A percentile compares a stretch with the other conserved stretches of the same genome.
These are phyloP conservation scores for Agonopterix heracliana DNA, from an alignment of 2,888 invertebrate species.

Conservation along the genomic window DNA sequence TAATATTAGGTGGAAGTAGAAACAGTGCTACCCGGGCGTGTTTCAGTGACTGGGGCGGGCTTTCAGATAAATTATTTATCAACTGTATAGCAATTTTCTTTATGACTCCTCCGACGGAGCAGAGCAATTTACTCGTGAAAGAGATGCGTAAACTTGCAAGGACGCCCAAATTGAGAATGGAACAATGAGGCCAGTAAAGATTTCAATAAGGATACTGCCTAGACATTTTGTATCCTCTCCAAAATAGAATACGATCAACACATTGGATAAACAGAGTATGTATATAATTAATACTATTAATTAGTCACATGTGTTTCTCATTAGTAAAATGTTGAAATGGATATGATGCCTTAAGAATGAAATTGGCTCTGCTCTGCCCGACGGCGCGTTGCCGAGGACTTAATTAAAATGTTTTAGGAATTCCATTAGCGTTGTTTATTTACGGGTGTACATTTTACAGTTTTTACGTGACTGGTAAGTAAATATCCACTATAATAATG, in stretches of 20 bases:
- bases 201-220: constrained; percentile 53
- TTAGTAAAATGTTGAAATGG: constrained; percentile 49
- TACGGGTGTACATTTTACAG: constrained; percentile 5
- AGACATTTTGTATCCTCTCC: neutral
- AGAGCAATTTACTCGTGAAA: constrained; percentile 73
- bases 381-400: constrained; percentile 36
- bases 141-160: constrained; percentile 75
- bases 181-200: constrained; percentile 61
- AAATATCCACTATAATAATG: too few species aligned
- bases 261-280: constrained; percentile 1
- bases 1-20: constrained; percentile 71
- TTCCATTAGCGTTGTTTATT: constrained; percentile 20
- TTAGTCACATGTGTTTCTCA: constrained; percentile 49
- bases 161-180: constrained; percentile 67
- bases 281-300: neutral
- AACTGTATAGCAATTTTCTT: constrained; percentile 77
- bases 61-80: constrained; percentile 77
- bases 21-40: constrained; percentile 58
- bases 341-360: constrained; percentile 45
- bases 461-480: too few species aligned
- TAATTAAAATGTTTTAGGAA: constrained; percentile 44
- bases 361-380: constrained; percentile 44
- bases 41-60: constrained; percentile 74
- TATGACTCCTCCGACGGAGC: constrained; percentile 75
- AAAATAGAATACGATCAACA: neutral